Conservation (phyloP, 2,888 invertebrate genomes). For the Meganola albula region DNA sequence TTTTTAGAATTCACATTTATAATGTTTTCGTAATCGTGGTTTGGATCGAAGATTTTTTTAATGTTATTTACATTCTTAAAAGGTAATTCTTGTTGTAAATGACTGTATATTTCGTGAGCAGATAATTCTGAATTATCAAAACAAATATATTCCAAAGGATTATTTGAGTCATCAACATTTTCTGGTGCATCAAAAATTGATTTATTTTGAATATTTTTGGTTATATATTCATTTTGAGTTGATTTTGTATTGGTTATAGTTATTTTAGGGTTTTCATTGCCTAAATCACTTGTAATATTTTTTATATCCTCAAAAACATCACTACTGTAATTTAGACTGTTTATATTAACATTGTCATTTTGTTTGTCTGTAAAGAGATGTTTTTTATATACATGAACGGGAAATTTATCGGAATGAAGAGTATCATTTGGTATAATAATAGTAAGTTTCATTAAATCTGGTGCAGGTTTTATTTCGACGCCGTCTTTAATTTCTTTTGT, state of each 20-base stretch:
- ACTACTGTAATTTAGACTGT: too few relatives aligned
- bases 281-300: too few relatives aligned
- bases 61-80: neutral
- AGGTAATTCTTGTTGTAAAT: neutral
- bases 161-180: too few relatives aligned
- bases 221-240: too few relatives aligned
- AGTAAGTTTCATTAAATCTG: slow-evolving; percentile 7
- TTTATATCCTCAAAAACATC: too few relatives aligned
- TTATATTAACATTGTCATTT: too few relatives aligned
- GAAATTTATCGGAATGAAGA: neutral
- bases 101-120: neutral
- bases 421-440: neutral
- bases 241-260: too few relatives aligned
- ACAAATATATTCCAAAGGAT: too few relatives aligned
- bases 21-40: neutral
- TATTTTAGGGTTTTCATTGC: too few relatives aligned
- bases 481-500: slow-evolving; percentile 32
- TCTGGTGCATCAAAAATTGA: too few relatives aligned
- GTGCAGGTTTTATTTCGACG: slow-evolving; percentile 7
- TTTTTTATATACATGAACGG: slow-evolving; percentile 4
- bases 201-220: too few relatives aligned
- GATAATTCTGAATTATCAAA: neutral
- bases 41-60: neutral
- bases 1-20: neutral
- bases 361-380: slow-evolving; percentile 3